Conservation (phyloP, 2,888 invertebrate genomes). For the Sipha maydis region DNA sequence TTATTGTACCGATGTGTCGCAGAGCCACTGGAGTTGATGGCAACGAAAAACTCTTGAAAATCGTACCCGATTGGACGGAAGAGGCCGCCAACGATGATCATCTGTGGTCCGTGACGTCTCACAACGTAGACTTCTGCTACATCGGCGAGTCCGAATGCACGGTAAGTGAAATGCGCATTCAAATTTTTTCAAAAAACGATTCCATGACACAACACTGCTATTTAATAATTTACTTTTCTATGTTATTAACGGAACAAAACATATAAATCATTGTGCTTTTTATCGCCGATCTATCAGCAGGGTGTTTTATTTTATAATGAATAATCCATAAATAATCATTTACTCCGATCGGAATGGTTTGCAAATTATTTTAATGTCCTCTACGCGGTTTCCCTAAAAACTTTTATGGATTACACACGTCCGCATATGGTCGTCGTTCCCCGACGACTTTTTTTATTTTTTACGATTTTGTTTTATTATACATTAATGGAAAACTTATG, state of each 20-base stretch:
- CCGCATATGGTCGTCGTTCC: neutral
- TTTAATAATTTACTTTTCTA: no score
- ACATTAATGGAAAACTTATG: neutral
- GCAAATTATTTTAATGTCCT: neutral
- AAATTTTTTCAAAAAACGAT: no score
- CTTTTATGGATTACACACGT: neutral
- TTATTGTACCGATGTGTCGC: neutral
- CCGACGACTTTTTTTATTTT: neutral
- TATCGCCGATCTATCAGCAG: no score
- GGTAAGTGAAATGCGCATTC: slow-evolving; percentile 70
- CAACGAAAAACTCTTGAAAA: slow-evolving; percentile 52
- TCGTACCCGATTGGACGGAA: slow-evolving; percentile 88
- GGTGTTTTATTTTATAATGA: neutral
- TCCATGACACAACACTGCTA: no score
- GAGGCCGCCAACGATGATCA: slow-evolving; percentile 91
- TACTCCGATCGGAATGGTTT: neutral
- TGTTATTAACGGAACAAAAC: no score
- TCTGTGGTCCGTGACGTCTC: slow-evolving; percentile 90
- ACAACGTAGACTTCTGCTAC: slow-evolving; percentile 94
- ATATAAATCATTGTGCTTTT: neutral
- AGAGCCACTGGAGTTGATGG: slow-evolving; percentile 50
- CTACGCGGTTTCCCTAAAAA: neutral
- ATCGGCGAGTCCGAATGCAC: slow-evolving; percentile 88
- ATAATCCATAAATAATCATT: neutral
- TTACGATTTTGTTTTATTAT: neutral